These are phyloP conservation scores for Cephus cinctus DNA, from an alignment of 1,140 invertebrate species.

Conservation along the genomic window DNA sequence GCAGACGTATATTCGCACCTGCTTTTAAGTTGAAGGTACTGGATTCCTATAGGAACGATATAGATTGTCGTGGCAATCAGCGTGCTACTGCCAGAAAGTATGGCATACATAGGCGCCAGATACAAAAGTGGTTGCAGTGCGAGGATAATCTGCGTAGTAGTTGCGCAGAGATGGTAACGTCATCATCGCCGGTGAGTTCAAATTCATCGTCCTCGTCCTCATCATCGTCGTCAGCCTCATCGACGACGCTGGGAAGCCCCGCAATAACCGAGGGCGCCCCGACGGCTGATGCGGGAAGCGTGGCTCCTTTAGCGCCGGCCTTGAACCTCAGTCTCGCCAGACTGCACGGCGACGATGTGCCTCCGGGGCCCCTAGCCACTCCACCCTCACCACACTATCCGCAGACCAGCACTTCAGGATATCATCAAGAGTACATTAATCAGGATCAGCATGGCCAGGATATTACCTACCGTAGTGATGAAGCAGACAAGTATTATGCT, in stretches of 20 bases:
- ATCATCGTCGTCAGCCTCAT: constrained; percentile 17
- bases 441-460: too few relatives aligned
- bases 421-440: too few relatives aligned
- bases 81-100: constrained; percentile 83
- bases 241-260: constrained; percentile 12
- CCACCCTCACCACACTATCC: background rate
- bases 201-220: too few relatives aligned
- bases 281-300: constrained; percentile 21
- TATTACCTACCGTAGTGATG: too few relatives aligned
- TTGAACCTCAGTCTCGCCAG: constrained; percentile 57
- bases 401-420: background rate
- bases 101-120: constrained; percentile 80
- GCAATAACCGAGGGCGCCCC: constrained; percentile 35
- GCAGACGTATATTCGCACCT: constrained; percentile 78
- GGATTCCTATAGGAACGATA: constrained; percentile 78
- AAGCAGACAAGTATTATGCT: too few relatives aligned
- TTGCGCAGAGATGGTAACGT: constrained; percentile 52
- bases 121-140: constrained; percentile 86
- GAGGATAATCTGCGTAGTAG: constrained; percentile 72
- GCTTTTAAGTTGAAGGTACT: constrained; percentile 84
- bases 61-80: constrained; percentile 82
- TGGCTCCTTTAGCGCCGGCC: constrained; percentile 46
- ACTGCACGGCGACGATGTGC: constrained; percentile 52
- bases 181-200: background rate
- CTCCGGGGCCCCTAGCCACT: constrained; percentile 10